Conservation (phyloP, 1,140 invertebrate species). For the Diprion similis region DNA sequence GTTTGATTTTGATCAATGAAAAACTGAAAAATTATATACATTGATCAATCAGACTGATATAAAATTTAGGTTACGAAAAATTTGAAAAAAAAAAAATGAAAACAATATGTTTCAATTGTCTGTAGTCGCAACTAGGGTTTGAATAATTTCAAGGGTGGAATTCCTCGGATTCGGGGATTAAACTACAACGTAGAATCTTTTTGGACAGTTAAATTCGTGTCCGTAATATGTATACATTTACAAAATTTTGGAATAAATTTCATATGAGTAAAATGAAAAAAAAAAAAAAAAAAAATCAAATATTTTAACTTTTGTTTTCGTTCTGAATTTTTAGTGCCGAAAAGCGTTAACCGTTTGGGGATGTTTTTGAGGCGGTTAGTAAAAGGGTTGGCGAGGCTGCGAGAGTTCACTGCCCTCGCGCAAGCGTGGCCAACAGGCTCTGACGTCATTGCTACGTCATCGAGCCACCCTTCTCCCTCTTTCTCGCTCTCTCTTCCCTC, state of each 20-base stretch:
- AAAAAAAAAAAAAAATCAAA: too few relatives aligned
- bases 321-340: not conserved
- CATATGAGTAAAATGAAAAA: not conserved
- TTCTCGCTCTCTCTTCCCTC: not conserved
- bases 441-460: constrained; percentile 50
- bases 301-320: not conserved
- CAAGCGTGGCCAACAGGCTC: constrained; percentile 35
- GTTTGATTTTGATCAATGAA: too few relatives aligned
- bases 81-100: too few relatives aligned
- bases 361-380: not conserved
- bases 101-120: too few relatives aligned
- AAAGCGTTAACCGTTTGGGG: constrained; percentile 28
- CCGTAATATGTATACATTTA: not conserved
- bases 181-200: too few relatives aligned
- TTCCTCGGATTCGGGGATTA: too few relatives aligned
- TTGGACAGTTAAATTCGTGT: too few relatives aligned
- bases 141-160: too few relatives aligned
- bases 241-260: not conserved
- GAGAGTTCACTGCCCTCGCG: constrained; percentile 46
- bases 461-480: constrained; percentile 26
- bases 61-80: too few relatives aligned
- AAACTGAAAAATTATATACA: too few relatives aligned
- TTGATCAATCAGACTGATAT: too few relatives aligned
- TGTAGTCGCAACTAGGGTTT: too few relatives aligned
- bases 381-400: constrained; percentile 11